These are phyloP conservation scores for Muschampia plurimacula DNA, from an alignment of 2,888 invertebrate species.

Conservation along the genomic window DNA sequence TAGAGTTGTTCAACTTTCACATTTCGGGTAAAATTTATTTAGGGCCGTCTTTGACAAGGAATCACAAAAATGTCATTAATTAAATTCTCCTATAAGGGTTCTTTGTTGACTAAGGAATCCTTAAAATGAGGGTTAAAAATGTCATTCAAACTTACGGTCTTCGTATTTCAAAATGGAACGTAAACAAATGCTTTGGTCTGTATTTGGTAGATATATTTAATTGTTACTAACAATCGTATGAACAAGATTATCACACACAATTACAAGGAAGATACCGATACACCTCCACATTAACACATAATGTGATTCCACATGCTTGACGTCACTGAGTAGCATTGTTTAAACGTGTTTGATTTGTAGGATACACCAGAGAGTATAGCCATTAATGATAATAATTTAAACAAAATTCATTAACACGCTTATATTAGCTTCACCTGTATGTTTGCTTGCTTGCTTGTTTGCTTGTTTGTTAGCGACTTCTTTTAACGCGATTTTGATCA, in stretches of 20 bases:
- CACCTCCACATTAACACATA: constrained; percentile 4
- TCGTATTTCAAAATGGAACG: too few species aligned
- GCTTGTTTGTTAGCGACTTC: too few species aligned
- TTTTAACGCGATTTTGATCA: too few species aligned
- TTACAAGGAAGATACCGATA: not conserved
- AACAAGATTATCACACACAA: not conserved
- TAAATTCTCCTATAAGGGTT: not conserved
- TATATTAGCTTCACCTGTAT: too few species aligned
- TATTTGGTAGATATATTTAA: too few species aligned
- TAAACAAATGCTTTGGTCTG: too few species aligned
- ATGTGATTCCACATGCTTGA: constrained; percentile 1
- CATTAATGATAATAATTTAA: too few species aligned
- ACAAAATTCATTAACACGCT: too few species aligned
- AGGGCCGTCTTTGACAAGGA: constrained; percentile 1
- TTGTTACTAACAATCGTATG: not conserved
- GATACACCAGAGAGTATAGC: too few species aligned
- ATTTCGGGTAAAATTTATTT: constrained; percentile 1
- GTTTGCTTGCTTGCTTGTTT: too few species aligned
- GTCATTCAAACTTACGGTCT: too few species aligned
- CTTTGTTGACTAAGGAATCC: not conserved
- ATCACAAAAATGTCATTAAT: constrained; percentile 7
- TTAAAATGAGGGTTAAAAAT: too few species aligned
- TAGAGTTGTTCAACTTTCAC: not conserved
- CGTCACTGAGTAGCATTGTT: not conserved
- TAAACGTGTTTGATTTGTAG: not conserved